Evolutionary conservation across 2,113 vertebrate species (phyloP).

Genomic region (Pitta sordida): DNA sequence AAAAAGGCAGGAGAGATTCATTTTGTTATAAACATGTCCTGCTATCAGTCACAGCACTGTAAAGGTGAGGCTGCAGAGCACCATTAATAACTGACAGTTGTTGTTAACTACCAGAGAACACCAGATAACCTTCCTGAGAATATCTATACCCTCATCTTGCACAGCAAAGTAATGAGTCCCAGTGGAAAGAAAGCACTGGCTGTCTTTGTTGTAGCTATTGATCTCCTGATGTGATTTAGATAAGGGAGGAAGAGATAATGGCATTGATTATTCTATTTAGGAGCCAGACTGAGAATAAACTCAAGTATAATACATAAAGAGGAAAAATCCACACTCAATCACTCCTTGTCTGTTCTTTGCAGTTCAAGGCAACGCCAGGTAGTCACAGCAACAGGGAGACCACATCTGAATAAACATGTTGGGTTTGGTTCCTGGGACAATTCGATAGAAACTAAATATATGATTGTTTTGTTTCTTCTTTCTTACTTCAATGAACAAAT

Average conservation of each 20-base stretch:
- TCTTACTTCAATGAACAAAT: background rate
- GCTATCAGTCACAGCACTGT: background rate
- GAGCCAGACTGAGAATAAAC: conserved; percentile 71
- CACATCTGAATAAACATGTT: conserved; percentile 63
- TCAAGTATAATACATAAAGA: conserved; percentile 67
- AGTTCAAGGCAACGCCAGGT: conserved; percentile 36
- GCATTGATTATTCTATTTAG: conserved; percentile 85
- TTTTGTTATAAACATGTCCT: conserved; percentile 7
- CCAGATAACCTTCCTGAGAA: conserved; percentile 70
- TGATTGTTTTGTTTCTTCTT: background rate
- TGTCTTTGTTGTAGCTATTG: conserved; percentile 79
- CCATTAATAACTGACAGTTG: conserved; percentile 72
- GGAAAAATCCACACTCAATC: conserved; percentile 57
- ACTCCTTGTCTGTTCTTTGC: conserved; percentile 52
- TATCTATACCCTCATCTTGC: conserved; percentile 67
- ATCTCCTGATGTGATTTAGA: conserved; percentile 83
- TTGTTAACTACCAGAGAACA: conserved; percentile 72
- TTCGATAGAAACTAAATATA: background rate
- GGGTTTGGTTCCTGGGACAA: conserved; percentile 20
- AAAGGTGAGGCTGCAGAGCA: conserved; percentile 21
- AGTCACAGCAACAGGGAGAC: conserved; percentile 2
- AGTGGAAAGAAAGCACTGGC: conserved; percentile 65
- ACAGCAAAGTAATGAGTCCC: conserved; percentile 78
- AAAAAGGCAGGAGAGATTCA: background rate
- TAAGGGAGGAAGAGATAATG: conserved; percentile 81